Base-by-base conservation (phyloP, 2,113 vertebrate species). In the Arothron firmamentum region DNA sequence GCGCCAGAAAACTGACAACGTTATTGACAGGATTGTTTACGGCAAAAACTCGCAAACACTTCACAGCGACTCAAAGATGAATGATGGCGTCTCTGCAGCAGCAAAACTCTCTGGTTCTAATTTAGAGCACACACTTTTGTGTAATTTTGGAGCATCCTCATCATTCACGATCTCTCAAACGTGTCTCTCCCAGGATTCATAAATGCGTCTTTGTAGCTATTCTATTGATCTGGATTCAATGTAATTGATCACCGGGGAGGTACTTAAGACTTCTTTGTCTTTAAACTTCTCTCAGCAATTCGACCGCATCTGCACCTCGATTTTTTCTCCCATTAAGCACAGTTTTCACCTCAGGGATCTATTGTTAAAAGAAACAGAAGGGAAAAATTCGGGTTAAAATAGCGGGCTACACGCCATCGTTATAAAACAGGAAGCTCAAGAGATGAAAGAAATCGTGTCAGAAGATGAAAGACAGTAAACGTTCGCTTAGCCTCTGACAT, bases 181-280 rank as follows among this genome's bases (percentile, higher is more conserved):
- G 1, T 52, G 5, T 51, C 48, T 67, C 75, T 80, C 79, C 25
- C 49, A 80, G 67, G 74, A 65, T 52, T 65, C 50, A 62, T 75
- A n/a, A 59, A 72, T 77, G 52, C 57, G 46, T 70, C 74, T 77
- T 64, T 85, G 72, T 74, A 47, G 60, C 59, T 59, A 13, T 11
- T 3, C 38, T 79, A 84, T 87, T 63, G 79, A 82, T 83, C 71
- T 70, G 72, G 59, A 74, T 61, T 51, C 34, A 50, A 72, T 69
- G 20, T 81, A 80, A 82, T 75, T 74, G 71, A 82, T 84, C 79
- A 77, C 77, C 43, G 59, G 75, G 77, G 80, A 84, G 65, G 53
- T 65, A 48, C 65, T 78, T 73, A 62, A 60, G 56, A 62, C 60
- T 53, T 46, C 3, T n/a, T 11, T 15, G 56, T 73, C 58, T 78